phyloP scores from a whole-genome alignment of 2,888 invertebrate species.

The Julus scandinavius region DNA sequence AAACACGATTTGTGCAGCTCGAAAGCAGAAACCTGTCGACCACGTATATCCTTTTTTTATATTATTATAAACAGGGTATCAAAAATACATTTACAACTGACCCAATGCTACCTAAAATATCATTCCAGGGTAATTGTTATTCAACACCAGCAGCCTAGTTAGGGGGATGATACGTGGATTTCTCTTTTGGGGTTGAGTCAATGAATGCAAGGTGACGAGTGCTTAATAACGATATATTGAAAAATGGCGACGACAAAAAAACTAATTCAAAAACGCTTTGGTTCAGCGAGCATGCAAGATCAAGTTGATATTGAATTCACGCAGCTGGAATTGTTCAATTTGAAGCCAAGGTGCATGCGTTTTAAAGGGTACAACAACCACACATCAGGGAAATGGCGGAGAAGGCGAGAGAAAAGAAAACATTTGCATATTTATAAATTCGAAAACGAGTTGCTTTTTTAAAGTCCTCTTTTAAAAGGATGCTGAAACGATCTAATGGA shows the following conservation, averaged over 20 bases:
- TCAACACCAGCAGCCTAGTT: constrained; percentile 16
- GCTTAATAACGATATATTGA: constrained; percentile 33
- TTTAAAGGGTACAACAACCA: constrained; percentile 24
- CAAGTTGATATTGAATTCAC: constrained; percentile 1
- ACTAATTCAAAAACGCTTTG: constrained; percentile 6
- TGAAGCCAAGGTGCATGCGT: constrained; percentile 22
- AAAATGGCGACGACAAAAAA: constrained; percentile 25
- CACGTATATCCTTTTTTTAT: too few relatives aligned
- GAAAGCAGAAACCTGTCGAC: not conserved
- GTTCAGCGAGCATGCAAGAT: constrained; percentile 33
- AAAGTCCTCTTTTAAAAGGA: not conserved
- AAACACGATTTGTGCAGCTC: not conserved
- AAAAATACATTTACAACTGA: not conserved
- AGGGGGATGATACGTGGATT: constrained; percentile 4
- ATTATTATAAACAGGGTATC: not conserved
- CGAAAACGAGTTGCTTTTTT: constrained; percentile 15
- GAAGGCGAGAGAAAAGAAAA: not conserved
- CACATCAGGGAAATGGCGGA: not conserved
- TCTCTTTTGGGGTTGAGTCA: not conserved
- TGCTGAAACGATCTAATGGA: constrained; percentile 7
- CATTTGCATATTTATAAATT: constrained; percentile 23
- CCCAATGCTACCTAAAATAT: not conserved
- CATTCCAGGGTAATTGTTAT: constrained; percentile 2
- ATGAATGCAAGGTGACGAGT: constrained; percentile 27
- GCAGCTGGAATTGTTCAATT: not conserved